Percentiles rank a stretch among this genome's conserved stretches.
Conservation (phyloP, 2,797 vertebrate genomes). For the Jordanella pulchra region DNA sequence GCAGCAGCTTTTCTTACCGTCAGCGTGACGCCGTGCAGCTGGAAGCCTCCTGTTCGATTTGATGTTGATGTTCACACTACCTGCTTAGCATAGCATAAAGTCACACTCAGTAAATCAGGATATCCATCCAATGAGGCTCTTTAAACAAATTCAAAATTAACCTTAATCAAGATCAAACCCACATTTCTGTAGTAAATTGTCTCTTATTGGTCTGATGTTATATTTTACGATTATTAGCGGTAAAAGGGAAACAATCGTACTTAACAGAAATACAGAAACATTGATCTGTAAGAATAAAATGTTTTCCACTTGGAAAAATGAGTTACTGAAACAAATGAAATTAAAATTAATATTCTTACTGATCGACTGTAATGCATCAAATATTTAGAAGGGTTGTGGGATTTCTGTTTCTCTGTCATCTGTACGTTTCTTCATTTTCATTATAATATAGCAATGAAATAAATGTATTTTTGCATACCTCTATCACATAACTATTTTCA, state of each 20-base stretch:
- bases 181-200: neutral
- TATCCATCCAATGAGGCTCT: too few relatives aligned
- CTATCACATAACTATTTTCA: neutral
- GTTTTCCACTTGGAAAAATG: neutral
- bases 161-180: neutral
- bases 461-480: neutral
- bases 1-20: neutral
- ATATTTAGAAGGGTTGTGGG: neutral
- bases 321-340: neutral
- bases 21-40: neutral
- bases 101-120: neutral
- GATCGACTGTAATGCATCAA: neutral
- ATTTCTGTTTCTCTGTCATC: neutral
- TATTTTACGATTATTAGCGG: neutral
- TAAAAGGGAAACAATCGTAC: neutral
- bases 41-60: neutral
- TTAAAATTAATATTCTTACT: neutral
- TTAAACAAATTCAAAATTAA: neutral
- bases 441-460: neutral
- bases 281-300: neutral
- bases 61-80: conserved; percentile 7
- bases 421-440: neutral
- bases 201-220: neutral
- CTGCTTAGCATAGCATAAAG: neutral
- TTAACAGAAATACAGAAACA: neutral